Evolutionary conservation across 1,140 invertebrate species (phyloP), one percentile per base, ranked within the genome.

Genomic region (Physella acuta): DNA sequence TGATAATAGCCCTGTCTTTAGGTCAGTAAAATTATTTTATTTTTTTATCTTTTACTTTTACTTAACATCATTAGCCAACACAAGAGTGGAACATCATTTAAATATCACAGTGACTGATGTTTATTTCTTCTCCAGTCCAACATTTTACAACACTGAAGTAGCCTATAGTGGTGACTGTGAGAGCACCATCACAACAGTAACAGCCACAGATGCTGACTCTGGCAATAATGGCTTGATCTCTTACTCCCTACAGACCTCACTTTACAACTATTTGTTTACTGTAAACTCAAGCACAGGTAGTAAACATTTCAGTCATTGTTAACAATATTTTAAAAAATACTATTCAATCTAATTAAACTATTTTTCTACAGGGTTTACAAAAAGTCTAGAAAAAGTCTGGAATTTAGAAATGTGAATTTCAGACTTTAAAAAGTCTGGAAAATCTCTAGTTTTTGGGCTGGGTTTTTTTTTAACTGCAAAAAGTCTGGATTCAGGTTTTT

Each of bases 71-170:
- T 49, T 49, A n/a, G n/a, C n/a, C n/a, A n/a, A n/a, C n/a, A n/a
- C n/a, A n/a, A n/a, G n/a, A n/a, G n/a, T n/a, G n/a, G n/a, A n/a
- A n/a, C n/a, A n/a, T n/a, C n/a, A n/a, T n/a, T n/a, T n/a, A n/a
- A n/a, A n/a, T n/a, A n/a, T n/a, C n/a, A n/a, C n/a, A 62, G 20
- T 37, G 8, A 49, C 17, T 36, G 24, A n/a, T 8, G 36, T 91
- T 97, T 0, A 91, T 91, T 78, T 97, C 95, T 78, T 70, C 71
- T 78, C 36, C 59, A 61, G 56, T 72, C 26, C 64, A 30, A 74
- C 67, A 24, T 80, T 76, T 51, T 77, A 80, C 65, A 80, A 80
- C 49, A 68, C 73, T 56, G 78, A 78, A 53, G 72, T 76, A 24
- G 65, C 76, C 24, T 76, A 74, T 65, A 73, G 65, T 65, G 74